Evolutionary conservation across 2,113 vertebrate species (phyloP), one percentile per base, ranked within the genome.

Genomic region (Corythornis cristatus): DNA sequence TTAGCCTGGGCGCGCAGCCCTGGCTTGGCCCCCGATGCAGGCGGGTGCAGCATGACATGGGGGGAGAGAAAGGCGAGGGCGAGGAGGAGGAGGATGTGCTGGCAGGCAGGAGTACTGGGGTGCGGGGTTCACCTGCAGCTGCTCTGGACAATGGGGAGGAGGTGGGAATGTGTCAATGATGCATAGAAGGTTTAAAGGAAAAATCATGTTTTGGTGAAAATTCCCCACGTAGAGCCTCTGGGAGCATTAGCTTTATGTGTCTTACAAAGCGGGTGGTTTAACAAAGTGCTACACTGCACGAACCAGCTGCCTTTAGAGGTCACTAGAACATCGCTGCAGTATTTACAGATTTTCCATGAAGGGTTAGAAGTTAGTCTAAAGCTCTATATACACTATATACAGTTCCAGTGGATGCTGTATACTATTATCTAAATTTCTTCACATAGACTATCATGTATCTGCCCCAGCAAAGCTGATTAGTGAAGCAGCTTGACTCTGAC

Each of bases 301-400:
- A 95, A 88, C 79, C 92, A 97, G 96, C 98, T 97, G 98, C 99
- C 99, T 98, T 99, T 99, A 99, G 99, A 99, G 99, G 99, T 99
- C 99, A 99, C 98, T 99, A 98, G 98, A 98, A 98, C 98, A 98
- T 98, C 99, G 97, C 98, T 97, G 92, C 98, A 98, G 95, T 92
- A 92, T 96, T 96, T 96, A 97, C 91, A 93, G 95, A 97, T 97
- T 98, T 97, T 98, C 97, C 96, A 25, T 77, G 94, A 93, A 98
- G 97, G 94, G 96, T 96, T 89, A 91, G 93, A 95, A 97, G 92
- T 96, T 96, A 96, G 94, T 96, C 95, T 95, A 95, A 95, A 97
- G 95, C 92, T 72, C 93, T 88, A 88, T 81, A 94, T 89, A 96
- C 78, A 85, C 89, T 84, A 93, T 79, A 95, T 95, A 93, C 89